Evolutionary conservation across 2,113 vertebrate genomes (phyloP).

Genomic region (Ciconia maguari): DNA sequence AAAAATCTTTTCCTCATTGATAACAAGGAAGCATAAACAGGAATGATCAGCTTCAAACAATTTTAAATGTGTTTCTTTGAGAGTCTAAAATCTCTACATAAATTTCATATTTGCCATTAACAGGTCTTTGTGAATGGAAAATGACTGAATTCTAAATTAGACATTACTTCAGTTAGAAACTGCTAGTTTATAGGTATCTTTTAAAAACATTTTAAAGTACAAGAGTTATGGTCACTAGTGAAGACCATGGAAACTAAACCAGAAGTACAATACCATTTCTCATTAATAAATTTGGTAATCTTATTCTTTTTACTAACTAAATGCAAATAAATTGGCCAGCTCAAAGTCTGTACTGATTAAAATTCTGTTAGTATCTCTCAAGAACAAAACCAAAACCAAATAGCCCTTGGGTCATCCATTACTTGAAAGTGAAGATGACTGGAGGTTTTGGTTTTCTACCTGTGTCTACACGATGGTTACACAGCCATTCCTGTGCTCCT

Average conservation of each 20-base stretch:
- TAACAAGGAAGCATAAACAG: not conserved
- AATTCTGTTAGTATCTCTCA: not conserved
- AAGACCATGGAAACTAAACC: not conserved
- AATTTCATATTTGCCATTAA: not conserved
- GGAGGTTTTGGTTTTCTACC: not conserved
- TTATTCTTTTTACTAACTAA: not conserved
- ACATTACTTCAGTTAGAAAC: not conserved
- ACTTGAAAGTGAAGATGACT: not conserved
- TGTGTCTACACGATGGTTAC: not conserved
- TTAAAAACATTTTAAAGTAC: not conserved
- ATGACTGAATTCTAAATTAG: not conserved
- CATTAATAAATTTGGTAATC: not conserved
- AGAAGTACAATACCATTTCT: not conserved
- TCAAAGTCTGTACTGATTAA: not conserved
- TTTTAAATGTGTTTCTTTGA: not conserved
- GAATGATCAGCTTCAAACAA: not conserved
- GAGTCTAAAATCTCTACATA: not conserved
- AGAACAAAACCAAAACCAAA: not conserved
- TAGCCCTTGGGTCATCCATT: not conserved
- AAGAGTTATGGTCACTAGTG: not conserved
- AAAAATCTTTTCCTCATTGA: not conserved
- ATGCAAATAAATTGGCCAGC: not conserved
- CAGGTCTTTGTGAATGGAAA: not conserved
- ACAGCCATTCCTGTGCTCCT: not conserved
- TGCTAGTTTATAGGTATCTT: not conserved